Percentiles rank a stretch among this genome's conserved stretches.
phyloP scores from a whole-genome alignment of 2,113 vertebrate species.

The Neogobius melanostomus region DNA sequence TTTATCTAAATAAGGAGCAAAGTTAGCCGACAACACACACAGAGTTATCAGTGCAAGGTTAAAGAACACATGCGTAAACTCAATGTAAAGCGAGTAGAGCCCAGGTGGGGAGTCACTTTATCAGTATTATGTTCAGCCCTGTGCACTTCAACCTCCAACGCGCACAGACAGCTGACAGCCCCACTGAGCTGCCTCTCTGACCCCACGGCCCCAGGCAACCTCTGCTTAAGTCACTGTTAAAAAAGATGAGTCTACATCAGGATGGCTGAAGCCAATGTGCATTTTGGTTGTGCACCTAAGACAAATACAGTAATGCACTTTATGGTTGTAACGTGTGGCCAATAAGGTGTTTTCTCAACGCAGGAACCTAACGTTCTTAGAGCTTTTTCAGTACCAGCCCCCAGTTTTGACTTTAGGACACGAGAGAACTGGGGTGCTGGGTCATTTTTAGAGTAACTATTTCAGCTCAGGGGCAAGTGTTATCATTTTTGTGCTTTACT shows the following conservation, averaged over 20 bases:
- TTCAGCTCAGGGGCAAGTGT: too few relatives aligned
- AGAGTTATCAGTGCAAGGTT: conserved; percentile 31
- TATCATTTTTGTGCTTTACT: too few relatives aligned
- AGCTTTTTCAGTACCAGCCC: too few relatives aligned
- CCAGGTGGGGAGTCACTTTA: conserved; percentile 21
- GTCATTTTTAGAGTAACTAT: too few relatives aligned
- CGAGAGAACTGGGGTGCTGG: too few relatives aligned
- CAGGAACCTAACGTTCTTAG: too few relatives aligned
- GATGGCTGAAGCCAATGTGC: conserved; percentile 14
- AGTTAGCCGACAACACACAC: conserved; percentile 23
- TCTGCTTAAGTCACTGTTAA: conserved; percentile 66
- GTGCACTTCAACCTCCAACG: conserved; percentile 60
- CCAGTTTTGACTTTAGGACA: too few relatives aligned
- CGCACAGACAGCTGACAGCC: conserved; percentile 56
- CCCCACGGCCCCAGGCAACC: conserved; percentile 54
- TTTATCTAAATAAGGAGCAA: conserved; percentile 27
- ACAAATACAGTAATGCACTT: too few relatives aligned
- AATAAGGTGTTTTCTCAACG: too few relatives aligned
- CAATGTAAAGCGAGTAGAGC: conserved; percentile 22
- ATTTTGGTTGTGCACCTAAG: too few relatives aligned
- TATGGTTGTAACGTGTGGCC: too few relatives aligned
- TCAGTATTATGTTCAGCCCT: conserved; percentile 43
- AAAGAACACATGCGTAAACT: conserved; percentile 28
- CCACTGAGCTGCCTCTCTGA: conserved; percentile 59
- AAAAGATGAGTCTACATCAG: conserved; percentile 64